Conservation (phyloP, 1,140 invertebrate species). For the Triops cancriformis region DNA sequence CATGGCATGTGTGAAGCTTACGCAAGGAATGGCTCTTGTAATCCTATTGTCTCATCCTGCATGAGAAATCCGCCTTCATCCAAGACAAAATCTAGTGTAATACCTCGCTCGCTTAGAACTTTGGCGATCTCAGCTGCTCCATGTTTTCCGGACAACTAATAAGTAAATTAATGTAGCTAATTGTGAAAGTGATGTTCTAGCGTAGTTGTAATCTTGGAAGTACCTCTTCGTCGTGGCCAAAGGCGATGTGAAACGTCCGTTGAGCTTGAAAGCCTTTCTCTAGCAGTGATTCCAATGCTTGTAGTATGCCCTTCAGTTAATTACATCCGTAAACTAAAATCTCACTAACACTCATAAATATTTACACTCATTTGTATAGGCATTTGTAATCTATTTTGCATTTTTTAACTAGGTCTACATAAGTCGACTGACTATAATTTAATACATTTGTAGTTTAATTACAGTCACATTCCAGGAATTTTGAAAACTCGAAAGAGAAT, state of each 20-base stretch:
- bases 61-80: constrained; percentile 48
- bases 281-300: constrained; percentile 46
- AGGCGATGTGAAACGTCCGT: constrained; percentile 48
- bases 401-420: too few relatives aligned
- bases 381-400: too few relatives aligned
- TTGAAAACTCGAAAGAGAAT: too few relatives aligned
- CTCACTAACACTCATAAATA: too few relatives aligned
- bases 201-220: constrained; percentile 33
- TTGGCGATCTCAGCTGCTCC: constrained; percentile 42
- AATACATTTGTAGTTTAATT: too few relatives aligned
- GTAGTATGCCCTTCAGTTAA: constrained; percentile 49
- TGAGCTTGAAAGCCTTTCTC: constrained; percentile 40
- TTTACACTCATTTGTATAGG: too few relatives aligned
- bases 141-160: constrained; percentile 40
- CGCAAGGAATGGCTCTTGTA: constrained; percentile 43
- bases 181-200: too few relatives aligned
- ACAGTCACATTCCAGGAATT: too few relatives aligned
- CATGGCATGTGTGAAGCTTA: constrained; percentile 32
- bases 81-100: constrained; percentile 46
- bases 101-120: constrained; percentile 37
- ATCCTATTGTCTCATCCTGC: constrained; percentile 39
- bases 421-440: too few relatives aligned
- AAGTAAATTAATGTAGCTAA: not conserved
- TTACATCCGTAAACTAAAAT: too few relatives aligned
- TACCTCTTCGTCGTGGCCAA: constrained; percentile 54